Evolutionary conservation across 2,113 vertebrate species (phyloP), one percentile per base, ranked within the genome.

Genomic region (Oryzias melastigma): DNA sequence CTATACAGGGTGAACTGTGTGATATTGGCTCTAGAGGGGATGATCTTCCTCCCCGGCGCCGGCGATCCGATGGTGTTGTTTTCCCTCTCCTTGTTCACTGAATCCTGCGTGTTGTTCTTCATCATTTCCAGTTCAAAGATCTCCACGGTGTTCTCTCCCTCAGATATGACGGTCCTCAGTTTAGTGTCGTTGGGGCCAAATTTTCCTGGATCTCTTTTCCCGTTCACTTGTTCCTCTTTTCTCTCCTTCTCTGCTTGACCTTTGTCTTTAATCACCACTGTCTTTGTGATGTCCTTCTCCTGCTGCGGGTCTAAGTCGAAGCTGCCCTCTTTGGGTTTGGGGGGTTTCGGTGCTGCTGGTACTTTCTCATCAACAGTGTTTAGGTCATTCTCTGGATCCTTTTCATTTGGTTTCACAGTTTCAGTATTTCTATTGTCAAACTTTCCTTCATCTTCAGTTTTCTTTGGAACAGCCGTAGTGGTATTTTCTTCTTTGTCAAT

Each of bases 121-220:
- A 55, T 73, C 27, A 46, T 20, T 65, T 78, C 84, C 74, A 54
- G 40, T 54, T 88, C 73, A 76, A 72, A 77, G 41, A 64, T 70
- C 51, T 87, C 82, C 52, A 78, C 67, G n/a, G 65, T 64, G 78
- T 86, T 86, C 19, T 54, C 75, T 0, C 35, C 69, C 56, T 85
- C 81, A 8, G 72, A 40, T 55, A 52, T 41, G 6, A 57, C 68
- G 1, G 51, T 67, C 47, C 19, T 68, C 53, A 77, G 22, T 51
- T 89, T 87, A 50, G 85, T 88, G 40, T 87, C 87, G 29, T 90
- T 89, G 0, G 85, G 87, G 12, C 86, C 84, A 0, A 86, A 58
- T 78, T 85, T 82, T 29, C 64, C 76, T 2, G 15, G 53, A 24
- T 79, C 65, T 71, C 18, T 62, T 65, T 80, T 86, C 22, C 85